Evolutionary conservation across 2,888 invertebrate genomes (phyloP), one percentile per base, ranked within the genome.

Genomic region (Mechanitis mazaeus): DNA sequence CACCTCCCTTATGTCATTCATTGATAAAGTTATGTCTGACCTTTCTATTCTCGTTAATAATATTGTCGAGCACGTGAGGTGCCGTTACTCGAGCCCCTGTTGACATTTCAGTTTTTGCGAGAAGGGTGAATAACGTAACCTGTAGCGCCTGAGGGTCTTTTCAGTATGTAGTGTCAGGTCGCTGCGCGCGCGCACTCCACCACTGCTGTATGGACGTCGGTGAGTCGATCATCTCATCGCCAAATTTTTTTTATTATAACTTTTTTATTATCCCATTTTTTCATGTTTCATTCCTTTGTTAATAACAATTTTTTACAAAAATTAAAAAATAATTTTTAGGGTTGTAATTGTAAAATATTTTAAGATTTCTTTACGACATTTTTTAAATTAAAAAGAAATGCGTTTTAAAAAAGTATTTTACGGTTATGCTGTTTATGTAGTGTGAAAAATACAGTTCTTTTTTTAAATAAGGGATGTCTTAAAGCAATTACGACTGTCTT

Each of bases 71-170:
- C 63, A 61, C 63, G 64, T 57, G 63, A 67, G 63, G 62, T 69
- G 66, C 72, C 67, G 72, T 72, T 72, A 71, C 58, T 56, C 60
- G 55, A 45, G 53, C 66, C 65, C 68, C 71, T 73, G 71, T 74
- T 85, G 85, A 85, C 85, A 82, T 85, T 85, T 83, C 68, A 72
- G 73, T 83, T 81, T 81, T 84, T 80, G 56, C 63, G 76, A 72
- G 60, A 56, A 63, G 68, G 68, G 68, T 73, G 79, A 77, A 76
- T 80, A 82, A 76, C 75, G 72, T 68, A 67, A 64, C 63, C 67
- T 72, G 74, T 73, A 73, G 76, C 72, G 75, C 75, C 71, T 72
- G 47, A 63, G 63, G 50, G 56, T 58, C 55, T 64, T 70, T 71
- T 61, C 55, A 71, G 70, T 71, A 68, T 63, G 64, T 56, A 60